These are phyloP conservation scores for Parnassius glacialis DNA, from an alignment of 2,888 invertebrate species.

Conservation along the genomic window DNA sequence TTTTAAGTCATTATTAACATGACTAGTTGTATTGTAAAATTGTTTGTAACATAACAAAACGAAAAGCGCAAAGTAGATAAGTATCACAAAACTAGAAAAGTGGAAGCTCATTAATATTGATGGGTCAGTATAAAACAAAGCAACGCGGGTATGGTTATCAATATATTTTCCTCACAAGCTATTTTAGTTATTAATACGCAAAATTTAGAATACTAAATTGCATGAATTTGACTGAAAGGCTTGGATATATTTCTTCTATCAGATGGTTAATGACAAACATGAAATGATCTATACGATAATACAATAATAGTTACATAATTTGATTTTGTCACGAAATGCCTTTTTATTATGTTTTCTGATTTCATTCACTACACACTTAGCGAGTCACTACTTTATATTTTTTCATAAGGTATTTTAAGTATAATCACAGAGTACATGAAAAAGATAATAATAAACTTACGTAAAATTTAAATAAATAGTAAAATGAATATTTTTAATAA, in stretches of 20 bases:
- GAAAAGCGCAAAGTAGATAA: slow-evolving; percentile 26
- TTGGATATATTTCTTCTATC: neutral
- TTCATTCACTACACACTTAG: neutral
- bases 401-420: no score
- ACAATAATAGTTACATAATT: slow-evolving; percentile 30
- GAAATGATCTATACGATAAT: slow-evolving; percentile 41
- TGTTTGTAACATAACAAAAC: slow-evolving; percentile 23
- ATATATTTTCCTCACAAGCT: neutral
- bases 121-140: slow-evolving; percentile 27
- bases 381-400: no score
- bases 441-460: no score
- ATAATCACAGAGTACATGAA: no score
- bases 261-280: slow-evolving; percentile 37
- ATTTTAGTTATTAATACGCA: slow-evolving; percentile 2
- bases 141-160: neutral
- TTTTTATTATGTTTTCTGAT: neutral
- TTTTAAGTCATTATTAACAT: neutral
- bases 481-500: no score
- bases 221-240: neutral
- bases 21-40: neutral
- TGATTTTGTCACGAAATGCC: slow-evolving; percentile 12
- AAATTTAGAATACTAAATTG: neutral
- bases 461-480: no score
- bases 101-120: slow-evolving; percentile 37
- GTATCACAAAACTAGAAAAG: slow-evolving; percentile 18